Evolutionary conservation across 2,888 invertebrate species (phyloP).

Genomic region (Brassicogethes aeneus): DNA sequence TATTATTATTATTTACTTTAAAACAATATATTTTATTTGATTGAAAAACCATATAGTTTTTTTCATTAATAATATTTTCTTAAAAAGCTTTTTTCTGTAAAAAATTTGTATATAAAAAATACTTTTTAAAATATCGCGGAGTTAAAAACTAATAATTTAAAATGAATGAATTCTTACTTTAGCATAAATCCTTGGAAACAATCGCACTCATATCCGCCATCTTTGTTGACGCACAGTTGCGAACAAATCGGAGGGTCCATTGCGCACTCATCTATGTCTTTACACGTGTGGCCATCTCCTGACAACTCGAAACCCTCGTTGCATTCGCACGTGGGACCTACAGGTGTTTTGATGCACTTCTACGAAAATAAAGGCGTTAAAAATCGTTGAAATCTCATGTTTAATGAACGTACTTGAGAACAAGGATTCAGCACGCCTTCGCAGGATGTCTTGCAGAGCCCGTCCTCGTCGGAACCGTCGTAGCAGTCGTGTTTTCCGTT

Average conservation of each 20-base stretch:
- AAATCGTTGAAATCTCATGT: too few relatives aligned
- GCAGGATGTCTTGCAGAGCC: conserved; percentile 50
- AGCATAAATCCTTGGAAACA: conserved; percentile 52
- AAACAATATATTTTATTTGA: too few relatives aligned
- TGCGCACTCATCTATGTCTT: conserved; percentile 65
- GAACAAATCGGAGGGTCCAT: conserved; percentile 49
- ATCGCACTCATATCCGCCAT: conserved; percentile 49
- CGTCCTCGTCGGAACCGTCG: conserved; percentile 63
- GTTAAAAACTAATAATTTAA: not conserved
- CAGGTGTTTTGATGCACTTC: conserved; percentile 54
- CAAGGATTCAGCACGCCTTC: conserved; percentile 40
- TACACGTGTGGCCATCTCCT: conserved; percentile 48
- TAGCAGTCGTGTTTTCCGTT: conserved; percentile 54
- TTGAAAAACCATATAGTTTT: too few relatives aligned
- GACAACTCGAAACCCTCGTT: conserved; percentile 40
- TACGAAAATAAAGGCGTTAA: too few relatives aligned
- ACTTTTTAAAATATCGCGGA: not conserved
- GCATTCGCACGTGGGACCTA: conserved; percentile 59
- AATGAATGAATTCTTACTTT: conserved; percentile 34
- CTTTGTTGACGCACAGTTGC: conserved; percentile 52
- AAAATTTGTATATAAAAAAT: too few relatives aligned
- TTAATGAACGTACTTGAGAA: too few relatives aligned
- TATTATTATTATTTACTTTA: too few relatives aligned
- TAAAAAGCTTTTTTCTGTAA: too few relatives aligned
- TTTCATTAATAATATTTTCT: too few relatives aligned